These are phyloP conservation scores for Paralichthys olivaceus DNA, from an alignment of 2,113 vertebrate genomes.

Conservation along the genomic window DNA sequence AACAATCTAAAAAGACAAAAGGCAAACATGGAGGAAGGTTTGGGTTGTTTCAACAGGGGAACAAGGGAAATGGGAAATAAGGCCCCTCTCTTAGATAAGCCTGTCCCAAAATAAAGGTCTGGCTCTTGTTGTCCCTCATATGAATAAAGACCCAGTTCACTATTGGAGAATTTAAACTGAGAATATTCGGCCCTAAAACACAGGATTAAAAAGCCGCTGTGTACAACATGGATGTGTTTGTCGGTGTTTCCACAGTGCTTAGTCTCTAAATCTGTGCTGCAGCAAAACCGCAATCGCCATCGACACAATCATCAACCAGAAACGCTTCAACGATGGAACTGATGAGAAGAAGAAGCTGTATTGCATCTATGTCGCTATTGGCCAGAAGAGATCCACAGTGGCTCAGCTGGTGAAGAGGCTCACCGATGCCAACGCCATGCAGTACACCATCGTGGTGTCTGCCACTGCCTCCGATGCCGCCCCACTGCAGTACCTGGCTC, in stretches of 20 bases:
- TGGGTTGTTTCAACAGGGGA: no score
- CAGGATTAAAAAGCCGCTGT: no score
- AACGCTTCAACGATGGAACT: conserved; percentile 95
- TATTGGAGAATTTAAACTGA: not conserved
- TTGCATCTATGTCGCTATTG: conserved; percentile 97
- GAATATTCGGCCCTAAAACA: no score
- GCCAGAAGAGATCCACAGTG: conserved; percentile 97
- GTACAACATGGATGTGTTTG: not conserved
- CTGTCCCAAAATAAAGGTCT: no score
- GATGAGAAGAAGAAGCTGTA: conserved; percentile 99
- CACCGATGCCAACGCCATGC: conserved; percentile 96
- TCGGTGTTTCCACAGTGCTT: not conserved
- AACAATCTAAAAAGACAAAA: no score
- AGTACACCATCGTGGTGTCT: conserved; percentile 98
- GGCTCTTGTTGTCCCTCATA: no score
- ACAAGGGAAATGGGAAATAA: no score
- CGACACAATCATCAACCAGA: conserved; percentile 99
- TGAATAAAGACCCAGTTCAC: not conserved
- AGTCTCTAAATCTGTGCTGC: conserved; percentile 11
- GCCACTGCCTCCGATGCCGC: conserved; percentile 97
- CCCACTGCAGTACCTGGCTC: conserved; percentile 96
- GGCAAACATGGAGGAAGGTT: not conserved
- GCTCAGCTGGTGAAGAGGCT: conserved; percentile 98
- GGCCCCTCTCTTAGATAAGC: no score
- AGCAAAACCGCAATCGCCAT: conserved; percentile 98